Base-by-base conservation (phyloP, 2,113 vertebrate genomes). In the Nothobranchius furzeri region DNA sequence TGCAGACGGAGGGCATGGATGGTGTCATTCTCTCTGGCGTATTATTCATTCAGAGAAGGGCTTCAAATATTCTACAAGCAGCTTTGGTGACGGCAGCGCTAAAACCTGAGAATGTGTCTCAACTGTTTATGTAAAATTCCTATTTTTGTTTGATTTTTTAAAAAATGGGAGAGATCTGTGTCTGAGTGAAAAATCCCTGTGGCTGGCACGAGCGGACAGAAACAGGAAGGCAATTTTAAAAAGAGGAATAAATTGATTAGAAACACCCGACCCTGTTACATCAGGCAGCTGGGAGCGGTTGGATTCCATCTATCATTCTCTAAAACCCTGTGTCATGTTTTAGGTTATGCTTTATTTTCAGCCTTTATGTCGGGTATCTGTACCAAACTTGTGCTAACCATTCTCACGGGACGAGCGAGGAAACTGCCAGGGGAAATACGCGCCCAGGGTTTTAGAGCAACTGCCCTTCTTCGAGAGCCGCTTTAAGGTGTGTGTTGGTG, bases 11-110 rank as follows among this genome's bases (percentile, higher is more conserved):
- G 37, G 6, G 4, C 52, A 43, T 56, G 54, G 42, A 30, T n/a
- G 61, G 49, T 4, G 17, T 56, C 70, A 43, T 42, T n/a, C 57
- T 43, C 61, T 12, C 60, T 43, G 48, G 62, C 69, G 52, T 20
- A 17, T 57, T 50, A 56, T 54, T 56, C 50, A 37, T 54, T 20
- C 63, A 70, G 60, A 30, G 12, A 53, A 72, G 67, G 45, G 45
- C 30, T 61, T 68, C 67, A 67, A 73, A 55, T 24, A 61, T 79
- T 56, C 69, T 59, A 10, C n/a, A 24, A 52, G 37, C 70, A 73
- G 56, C 68, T 64, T 30, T 36, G 43, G 64, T 74, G 64, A 75
- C 81, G 78, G 63, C 66, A 40, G 61, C 78, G 73, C 83, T 81
- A 74, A 66, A 76, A 70, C 59, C 64, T 12, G 51, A 45, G 46